Conservation (phyloP, 2,888 invertebrate genomes). For the Heliconius hortense region DNA sequence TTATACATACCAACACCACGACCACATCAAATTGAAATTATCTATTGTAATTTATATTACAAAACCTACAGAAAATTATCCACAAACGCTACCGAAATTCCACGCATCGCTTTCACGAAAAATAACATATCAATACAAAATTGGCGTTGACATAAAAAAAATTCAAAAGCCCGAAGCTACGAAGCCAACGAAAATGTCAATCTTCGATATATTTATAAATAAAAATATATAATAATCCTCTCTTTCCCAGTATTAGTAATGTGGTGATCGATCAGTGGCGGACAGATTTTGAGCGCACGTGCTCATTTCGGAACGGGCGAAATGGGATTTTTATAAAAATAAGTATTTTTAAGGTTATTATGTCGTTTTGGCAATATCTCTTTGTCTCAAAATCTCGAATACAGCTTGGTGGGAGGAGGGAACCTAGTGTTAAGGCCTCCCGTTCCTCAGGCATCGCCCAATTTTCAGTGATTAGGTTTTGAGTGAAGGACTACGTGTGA, state of each 20-base stretch:
- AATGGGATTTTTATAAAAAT: neutral
- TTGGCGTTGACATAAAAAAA: slow-evolving; percentile 45
- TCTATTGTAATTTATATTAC: neutral
- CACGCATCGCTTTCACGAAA: slow-evolving; percentile 11
- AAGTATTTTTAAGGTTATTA: neutral
- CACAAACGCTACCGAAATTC: neutral
- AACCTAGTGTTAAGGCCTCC: neutral
- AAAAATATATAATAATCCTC: slow-evolving; percentile 47
- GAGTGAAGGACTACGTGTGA: too few species aligned
- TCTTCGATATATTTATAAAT: slow-evolving; percentile 51
- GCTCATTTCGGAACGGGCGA: slow-evolving; percentile 38
- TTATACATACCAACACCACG: neutral
- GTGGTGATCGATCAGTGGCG: slow-evolving; percentile 53
- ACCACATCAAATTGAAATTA: neutral
- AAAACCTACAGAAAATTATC: neutral
- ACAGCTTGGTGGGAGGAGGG: neutral
- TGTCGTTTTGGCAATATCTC: neutral
- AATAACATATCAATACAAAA: slow-evolving; percentile 42
- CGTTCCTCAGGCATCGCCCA: neutral
- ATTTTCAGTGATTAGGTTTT: too few species aligned
- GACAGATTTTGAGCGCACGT: slow-evolving; percentile 53
- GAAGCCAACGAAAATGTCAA: slow-evolving; percentile 57
- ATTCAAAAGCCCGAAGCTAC: slow-evolving; percentile 43
- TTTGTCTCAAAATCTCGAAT: neutral
- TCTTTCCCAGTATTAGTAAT: slow-evolving; percentile 47